Percentiles rank a stretch among this genome's conserved stretches.
phyloP scores from a whole-genome alignment of 2,113 vertebrate species.

The Gymnobelideus leadbeateri region DNA sequence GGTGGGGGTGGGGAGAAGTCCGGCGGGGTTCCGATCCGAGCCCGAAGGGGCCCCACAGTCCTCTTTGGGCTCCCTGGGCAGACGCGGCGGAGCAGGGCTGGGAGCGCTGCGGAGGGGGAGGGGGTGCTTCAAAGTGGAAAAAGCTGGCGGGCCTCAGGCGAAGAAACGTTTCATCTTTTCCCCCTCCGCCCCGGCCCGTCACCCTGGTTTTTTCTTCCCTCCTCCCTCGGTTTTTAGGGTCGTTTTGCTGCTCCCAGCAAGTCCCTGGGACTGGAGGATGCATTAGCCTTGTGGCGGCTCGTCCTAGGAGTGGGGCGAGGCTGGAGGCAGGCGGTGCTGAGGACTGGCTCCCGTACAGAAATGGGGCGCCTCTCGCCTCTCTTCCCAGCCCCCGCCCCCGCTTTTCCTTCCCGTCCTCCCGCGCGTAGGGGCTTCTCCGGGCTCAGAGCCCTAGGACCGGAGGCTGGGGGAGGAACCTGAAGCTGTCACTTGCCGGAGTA shows the following conservation, averaged over 20 bases:
- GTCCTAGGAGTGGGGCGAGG: neutral
- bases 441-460: neutral
- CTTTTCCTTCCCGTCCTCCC: neutral
- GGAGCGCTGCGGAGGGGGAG: neutral
- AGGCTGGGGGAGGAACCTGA: conserved; percentile 2
- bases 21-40: neutral
- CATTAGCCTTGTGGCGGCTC: neutral
- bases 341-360: neutral
- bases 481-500: neutral
- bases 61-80: neutral
- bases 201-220: neutral
- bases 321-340: neutral
- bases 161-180: neutral
- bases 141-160: neutral
- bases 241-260: neutral
- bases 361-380: too few species aligned
- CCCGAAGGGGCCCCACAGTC: neutral
- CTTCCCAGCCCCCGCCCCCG: too few species aligned
- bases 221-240: neutral
- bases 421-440: neutral
- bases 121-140: neutral
- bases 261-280: neutral
- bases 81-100: neutral
- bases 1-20: neutral
- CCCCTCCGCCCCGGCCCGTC: neutral